Base-by-base conservation (phyloP, 2,113 vertebrate genomes). In the Centropus unirufus region DNA sequence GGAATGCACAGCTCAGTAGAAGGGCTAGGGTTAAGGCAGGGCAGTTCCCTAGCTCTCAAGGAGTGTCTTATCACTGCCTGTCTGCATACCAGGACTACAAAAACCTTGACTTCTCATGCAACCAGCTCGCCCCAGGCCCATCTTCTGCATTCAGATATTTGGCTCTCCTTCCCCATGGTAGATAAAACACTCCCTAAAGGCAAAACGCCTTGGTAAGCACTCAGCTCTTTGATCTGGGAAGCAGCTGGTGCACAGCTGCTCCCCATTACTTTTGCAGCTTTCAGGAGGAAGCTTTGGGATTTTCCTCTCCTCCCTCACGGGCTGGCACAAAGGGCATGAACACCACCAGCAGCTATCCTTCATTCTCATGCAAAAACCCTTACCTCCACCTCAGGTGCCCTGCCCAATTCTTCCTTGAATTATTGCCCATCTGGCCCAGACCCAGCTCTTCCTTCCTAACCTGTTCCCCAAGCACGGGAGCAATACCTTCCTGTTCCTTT, bases 211-310 rank as follows among this genome's bases (percentile, higher is more conserved):
- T 21, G n/a, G 77, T 46, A 86, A 93, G 91, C 77, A 46, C 70
- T 89, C 62, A 52, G n/a, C 17, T 22, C 81, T 96, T 89, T 92
- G 87, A 95, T 91, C 91, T 84, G 73, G 46, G 62, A 59, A 89
- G 83, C 95, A 92, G 94, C 92, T 95, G 96, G 64, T 57, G 74
- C 32, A 87, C 93, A 97, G 96, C 96, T 95, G 94, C 78, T 92
- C 74, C 29, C n/a, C 51, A 39, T 87, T 57, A 52, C 83, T 87
- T 95, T 3, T 66, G 66, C 54, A 82, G 74, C 64, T 70, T 59
- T 66, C 49, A 4, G 42, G 57, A 4, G 42, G 57, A 87, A 73
- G 46, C 34, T 70, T 51, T 52, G 61, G 57, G 39, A 54, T 87
- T 87, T 82, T 89, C 36, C 66, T 49, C 27, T 78, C 70, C 77